phyloP scores from a whole-genome alignment of 2,797 vertebrate species.

The Trachops cirrhosus region DNA sequence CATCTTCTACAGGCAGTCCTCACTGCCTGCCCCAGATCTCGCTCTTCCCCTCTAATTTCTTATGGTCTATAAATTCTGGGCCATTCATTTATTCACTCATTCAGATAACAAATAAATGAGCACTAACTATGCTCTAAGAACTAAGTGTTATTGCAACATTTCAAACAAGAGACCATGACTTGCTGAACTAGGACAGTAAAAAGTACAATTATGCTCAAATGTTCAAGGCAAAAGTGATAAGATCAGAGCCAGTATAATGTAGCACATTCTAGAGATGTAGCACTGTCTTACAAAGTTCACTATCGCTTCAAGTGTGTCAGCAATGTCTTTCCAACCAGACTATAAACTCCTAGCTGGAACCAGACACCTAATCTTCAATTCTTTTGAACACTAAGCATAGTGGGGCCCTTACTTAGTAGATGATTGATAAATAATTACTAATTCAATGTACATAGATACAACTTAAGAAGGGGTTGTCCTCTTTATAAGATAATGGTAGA shows the following conservation, averaged over 20 bases:
- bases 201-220: neutral
- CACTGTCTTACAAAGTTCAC: neutral
- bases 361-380: neutral
- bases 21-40: neutral
- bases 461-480: neutral
- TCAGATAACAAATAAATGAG: neutral
- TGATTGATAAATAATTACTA: constrained; percentile 35
- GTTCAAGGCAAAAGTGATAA: neutral
- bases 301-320: neutral
- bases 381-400: neutral
- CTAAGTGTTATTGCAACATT: neutral
- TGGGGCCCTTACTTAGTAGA: neutral
- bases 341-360: neutral
- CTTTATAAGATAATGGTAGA: neutral
- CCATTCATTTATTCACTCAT: neutral
- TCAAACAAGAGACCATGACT: neutral
- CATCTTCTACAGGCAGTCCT: neutral
- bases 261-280: neutral
- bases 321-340: constrained; percentile 9
- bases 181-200: neutral
- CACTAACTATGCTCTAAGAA: neutral
- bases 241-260: neutral
- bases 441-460: neutral
- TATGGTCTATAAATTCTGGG: neutral
- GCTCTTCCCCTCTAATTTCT: neutral